phyloP scores from a whole-genome alignment of 1,140 invertebrate species.

The Laodelphax striatellus region DNA sequence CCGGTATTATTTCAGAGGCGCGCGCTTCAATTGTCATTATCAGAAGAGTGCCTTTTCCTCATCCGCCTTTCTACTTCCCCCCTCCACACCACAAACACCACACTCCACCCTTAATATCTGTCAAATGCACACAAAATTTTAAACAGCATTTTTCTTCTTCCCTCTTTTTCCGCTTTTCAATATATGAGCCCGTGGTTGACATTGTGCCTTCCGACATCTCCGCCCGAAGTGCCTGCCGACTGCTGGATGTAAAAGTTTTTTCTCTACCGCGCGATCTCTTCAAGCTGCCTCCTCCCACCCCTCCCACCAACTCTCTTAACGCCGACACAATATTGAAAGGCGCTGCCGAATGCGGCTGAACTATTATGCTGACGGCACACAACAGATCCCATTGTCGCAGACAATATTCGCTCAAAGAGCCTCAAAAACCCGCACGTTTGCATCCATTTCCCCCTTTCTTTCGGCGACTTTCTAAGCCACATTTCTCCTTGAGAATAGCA shows the following conservation, averaged over 20 bases:
- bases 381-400: constrained; percentile 1
- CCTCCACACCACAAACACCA: not conserved
- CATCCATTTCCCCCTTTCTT: not conserved
- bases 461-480: not conserved
- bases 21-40: not conserved
- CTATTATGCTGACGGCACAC: not conserved
- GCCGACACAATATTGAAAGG: constrained; percentile 1
- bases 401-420: not conserved
- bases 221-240: not conserved
- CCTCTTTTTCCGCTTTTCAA: constrained; percentile 3
- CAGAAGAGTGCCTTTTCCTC: not conserved
- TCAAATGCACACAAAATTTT: constrained; percentile 1
- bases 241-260: not conserved
- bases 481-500: not conserved
- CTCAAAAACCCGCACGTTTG: not conserved
- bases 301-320: not conserved
- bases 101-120: not conserved
- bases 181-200: not conserved
- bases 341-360: not conserved
- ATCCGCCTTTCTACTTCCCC: not conserved
- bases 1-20: not conserved
- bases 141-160: constrained; percentile 2
- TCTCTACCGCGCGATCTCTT: not conserved
- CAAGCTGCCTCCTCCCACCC: too few relatives aligned
- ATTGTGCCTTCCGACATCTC: not conserved